These are phyloP conservation scores for Tetanocera ferruginea DNA, from an alignment of 2,888 invertebrate species.

Conservation along the genomic window DNA sequence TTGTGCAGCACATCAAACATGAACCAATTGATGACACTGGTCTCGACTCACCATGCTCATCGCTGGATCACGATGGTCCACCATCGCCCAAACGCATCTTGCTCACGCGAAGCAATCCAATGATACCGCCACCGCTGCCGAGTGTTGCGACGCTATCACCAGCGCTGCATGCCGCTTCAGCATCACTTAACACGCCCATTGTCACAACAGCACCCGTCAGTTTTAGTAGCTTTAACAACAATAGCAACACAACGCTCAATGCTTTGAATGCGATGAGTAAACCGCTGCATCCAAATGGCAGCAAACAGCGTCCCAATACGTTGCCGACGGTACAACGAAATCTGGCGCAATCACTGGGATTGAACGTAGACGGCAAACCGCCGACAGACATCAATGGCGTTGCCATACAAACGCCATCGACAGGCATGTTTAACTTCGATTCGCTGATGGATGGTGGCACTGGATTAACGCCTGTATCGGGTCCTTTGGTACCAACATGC, in stretches of 20 bases:
- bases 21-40: constrained; percentile 61
- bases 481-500: constrained; percentile 78
- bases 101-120: constrained; percentile 55
- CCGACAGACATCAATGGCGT: constrained; percentile 81
- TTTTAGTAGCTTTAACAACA: constrained; percentile 42
- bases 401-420: constrained; percentile 88
- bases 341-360: constrained; percentile 69
- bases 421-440: constrained; percentile 91
- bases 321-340: constrained; percentile 76
- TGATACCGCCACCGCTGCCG: constrained; percentile 59
- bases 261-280: constrained; percentile 52
- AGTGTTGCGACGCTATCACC: constrained; percentile 67
- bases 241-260: constrained; percentile 51
- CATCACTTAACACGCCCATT: constrained; percentile 69
- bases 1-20: constrained; percentile 58
- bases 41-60: constrained; percentile 59
- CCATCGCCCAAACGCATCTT: constrained; percentile 64
- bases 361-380: constrained; percentile 54
- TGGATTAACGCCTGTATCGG: constrained; percentile 88
- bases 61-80: constrained; percentile 62
- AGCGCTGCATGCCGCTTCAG: constrained; percentile 64
- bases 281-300: constrained; percentile 44
- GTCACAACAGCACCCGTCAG: constrained; percentile 58
- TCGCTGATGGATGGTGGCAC: constrained; percentile 94
- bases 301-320: constrained; percentile 80